A percentile compares a stretch with the other conserved stretches of the same genome.
phyloP scores from a whole-genome alignment of 2,888 invertebrate genomes.

The Bellardia bayeri region DNA sequence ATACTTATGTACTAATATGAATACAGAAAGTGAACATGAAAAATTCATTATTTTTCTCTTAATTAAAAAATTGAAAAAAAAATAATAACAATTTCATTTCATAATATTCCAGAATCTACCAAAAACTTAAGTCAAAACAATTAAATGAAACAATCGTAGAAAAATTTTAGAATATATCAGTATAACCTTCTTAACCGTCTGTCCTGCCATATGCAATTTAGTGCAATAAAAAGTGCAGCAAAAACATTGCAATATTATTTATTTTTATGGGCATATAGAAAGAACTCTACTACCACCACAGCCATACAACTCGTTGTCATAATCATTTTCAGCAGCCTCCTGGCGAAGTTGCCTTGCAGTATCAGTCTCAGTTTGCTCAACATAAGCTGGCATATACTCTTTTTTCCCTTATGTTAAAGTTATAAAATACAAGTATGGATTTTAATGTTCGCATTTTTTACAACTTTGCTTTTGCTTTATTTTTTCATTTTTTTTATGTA shows the following conservation, averaged over 20 bases:
- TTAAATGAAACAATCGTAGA: constrained; percentile 27
- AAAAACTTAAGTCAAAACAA: constrained; percentile 36
- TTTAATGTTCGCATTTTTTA: constrained; percentile 51
- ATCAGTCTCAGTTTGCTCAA: not conserved
- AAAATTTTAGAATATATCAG: constrained; percentile 1
- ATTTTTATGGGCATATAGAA: constrained; percentile 36
- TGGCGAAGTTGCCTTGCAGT: not conserved
- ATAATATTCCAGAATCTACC: constrained; percentile 9
- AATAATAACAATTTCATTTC: constrained; percentile 41
- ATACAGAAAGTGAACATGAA: constrained; percentile 62
- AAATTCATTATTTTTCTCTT: constrained; percentile 81
- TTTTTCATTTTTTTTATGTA: constrained; percentile 25
- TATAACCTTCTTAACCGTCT: not conserved
- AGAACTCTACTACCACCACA: not conserved
- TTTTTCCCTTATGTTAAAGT: constrained; percentile 30
- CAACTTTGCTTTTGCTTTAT: constrained; percentile 14
- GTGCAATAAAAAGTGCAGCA: constrained; percentile 1
- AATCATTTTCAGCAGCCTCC: constrained; percentile 2
- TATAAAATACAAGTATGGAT: constrained; percentile 41
- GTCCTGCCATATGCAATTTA: too few relatives aligned
- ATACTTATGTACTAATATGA: not conserved
- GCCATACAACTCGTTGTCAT: not conserved
- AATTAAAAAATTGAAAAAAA: constrained; percentile 78
- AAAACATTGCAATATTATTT: constrained; percentile 24
- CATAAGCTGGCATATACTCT: not conserved